Evolutionary conservation across 2,888 invertebrate genomes (phyloP).

Genomic region (Eucera pruinosa): DNA sequence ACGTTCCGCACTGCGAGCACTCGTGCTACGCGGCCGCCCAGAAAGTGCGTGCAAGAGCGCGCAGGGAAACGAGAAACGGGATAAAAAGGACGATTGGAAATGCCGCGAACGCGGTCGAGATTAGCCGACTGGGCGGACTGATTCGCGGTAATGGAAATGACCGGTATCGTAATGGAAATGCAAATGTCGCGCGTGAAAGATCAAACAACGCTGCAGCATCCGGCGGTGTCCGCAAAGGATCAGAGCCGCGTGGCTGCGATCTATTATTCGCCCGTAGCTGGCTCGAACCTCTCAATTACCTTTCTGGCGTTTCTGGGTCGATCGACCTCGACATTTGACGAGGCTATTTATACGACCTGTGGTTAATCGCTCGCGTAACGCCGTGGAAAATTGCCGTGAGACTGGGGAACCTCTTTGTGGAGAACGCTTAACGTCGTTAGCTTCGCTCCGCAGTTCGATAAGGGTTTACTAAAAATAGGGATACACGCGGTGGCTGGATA

Average conservation of each 20-base stretch:
- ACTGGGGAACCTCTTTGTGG: not conserved
- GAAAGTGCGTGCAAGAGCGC: not conserved
- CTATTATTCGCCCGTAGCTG: slow-evolving; percentile 41
- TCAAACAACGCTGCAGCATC: slow-evolving; percentile 42
- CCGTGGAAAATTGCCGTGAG: not conserved
- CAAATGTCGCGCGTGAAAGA: slow-evolving; percentile 53
- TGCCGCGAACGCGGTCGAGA: not conserved
- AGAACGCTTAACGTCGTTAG: not conserved
- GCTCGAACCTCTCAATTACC: slow-evolving; percentile 53
- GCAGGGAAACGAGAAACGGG: not conserved
- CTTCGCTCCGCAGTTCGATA: too few species aligned
- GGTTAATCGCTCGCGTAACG: slow-evolving; percentile 31
- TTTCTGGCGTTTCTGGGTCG: slow-evolving; percentile 51
- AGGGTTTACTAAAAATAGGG: not conserved
- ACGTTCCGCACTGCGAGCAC: too few species aligned
- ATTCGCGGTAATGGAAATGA: slow-evolving; percentile 34
- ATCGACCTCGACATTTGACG: slow-evolving; percentile 55
- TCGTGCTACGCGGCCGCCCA: not conserved
- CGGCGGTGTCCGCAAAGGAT: slow-evolving; percentile 39
- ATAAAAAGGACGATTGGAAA: slow-evolving; percentile 1
- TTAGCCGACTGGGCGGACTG: not conserved
- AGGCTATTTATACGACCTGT: slow-evolving; percentile 40
- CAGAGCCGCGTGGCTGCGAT: slow-evolving; percentile 10
- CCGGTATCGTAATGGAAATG: slow-evolving; percentile 49
- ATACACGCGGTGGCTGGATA: too few species aligned